Evolutionary conservation across 1,140 invertebrate species (phyloP).

Genomic region (Zaprionus ghesquierei): DNA sequence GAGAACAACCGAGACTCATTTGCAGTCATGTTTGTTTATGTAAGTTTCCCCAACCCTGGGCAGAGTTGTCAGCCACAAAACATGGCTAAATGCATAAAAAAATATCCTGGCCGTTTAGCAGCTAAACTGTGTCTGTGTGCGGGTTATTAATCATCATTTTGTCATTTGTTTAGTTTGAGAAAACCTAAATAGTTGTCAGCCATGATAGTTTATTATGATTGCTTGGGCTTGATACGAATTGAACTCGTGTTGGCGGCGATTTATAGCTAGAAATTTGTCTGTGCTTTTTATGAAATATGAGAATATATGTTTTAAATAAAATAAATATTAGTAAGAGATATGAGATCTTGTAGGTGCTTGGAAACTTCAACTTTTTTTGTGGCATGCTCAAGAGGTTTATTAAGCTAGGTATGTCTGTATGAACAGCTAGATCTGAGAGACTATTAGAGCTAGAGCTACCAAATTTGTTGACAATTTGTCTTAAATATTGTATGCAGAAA

Average conservation of each 20-base stretch:
- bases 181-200: not conserved
- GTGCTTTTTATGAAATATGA: not conserved
- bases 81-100: conserved; percentile 3
- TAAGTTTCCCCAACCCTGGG: conserved; percentile 6
- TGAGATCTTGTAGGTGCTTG: not conserved
- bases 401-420: too few species aligned
- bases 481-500: too few species aligned
- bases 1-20: conserved; percentile 58
- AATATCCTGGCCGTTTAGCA: not conserved
- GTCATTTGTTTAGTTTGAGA: not conserved
- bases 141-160: not conserved
- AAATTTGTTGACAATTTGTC: too few species aligned
- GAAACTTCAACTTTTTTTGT: not conserved
- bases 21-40: conserved; percentile 67
- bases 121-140: not conserved
- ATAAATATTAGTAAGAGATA: not conserved
- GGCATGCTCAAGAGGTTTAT: too few species aligned
- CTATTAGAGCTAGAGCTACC: too few species aligned
- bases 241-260: not conserved
- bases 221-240: not conserved
- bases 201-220: not conserved
- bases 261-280: not conserved
- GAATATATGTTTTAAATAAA: not conserved
- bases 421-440: too few species aligned
- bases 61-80: conserved; percentile 27